Conservation (phyloP, 2,888 invertebrate genomes). For the Rhingia rostrata region DNA sequence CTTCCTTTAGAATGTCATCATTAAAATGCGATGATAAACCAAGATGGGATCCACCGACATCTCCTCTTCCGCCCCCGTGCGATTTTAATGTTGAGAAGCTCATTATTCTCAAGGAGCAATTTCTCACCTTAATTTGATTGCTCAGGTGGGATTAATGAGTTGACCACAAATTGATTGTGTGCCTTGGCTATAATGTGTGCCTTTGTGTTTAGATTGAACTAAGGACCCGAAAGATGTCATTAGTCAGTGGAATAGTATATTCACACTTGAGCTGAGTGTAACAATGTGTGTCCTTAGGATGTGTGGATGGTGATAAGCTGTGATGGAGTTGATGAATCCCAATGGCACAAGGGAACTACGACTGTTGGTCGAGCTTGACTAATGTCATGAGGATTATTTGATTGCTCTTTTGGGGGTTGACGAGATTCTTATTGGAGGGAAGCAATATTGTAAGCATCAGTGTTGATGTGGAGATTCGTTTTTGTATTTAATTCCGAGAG, state of each 20-base stretch:
- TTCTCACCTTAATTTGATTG: conserved; percentile 72
- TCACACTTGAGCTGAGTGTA: neutral
- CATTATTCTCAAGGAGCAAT: conserved; percentile 43
- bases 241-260: conserved; percentile 36
- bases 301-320: conserved; percentile 16
- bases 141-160: conserved; percentile 70
- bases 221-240: conserved; percentile 41
- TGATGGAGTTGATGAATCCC: conserved; percentile 44
- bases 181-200: conserved; percentile 45
- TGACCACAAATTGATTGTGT: conserved; percentile 70
- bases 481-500: too few species aligned
- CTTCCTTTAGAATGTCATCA: conserved; percentile 2
- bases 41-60: neutral
- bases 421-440: too few species aligned
- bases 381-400: conserved; percentile 43
- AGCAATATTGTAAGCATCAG: too few species aligned
- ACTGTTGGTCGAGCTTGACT: conserved; percentile 38
- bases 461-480: too few species aligned
- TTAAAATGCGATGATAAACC: conserved; percentile 3
- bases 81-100: conserved; percentile 2
- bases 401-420: conserved; percentile 16
- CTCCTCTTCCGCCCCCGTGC: neutral
- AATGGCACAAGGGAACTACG: neutral
- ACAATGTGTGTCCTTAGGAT: conserved; percentile 8
- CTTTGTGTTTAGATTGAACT: conserved; percentile 7